Base-by-base conservation (phyloP, 1,140 invertebrate species). In the Brachionus plicatilis region DNA sequence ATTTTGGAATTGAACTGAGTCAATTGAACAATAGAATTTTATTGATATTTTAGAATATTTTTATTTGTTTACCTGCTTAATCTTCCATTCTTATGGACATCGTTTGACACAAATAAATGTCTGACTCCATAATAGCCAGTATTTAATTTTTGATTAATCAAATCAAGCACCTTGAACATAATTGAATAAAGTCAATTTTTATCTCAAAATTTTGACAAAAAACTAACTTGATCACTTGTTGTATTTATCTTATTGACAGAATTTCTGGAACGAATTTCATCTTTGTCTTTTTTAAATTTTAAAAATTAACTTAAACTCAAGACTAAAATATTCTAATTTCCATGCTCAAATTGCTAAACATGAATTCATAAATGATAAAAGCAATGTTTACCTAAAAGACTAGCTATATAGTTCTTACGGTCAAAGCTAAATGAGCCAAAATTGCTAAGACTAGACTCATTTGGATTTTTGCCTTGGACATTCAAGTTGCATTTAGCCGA, bases 51-150 rank as follows among this genome's bases (percentile, higher is more conserved):
- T 37, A 37, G 33, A 37, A 7, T 37, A 14, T 37, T 47, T 29
- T 20, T 27, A n/a, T 68, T 72, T 0, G 24, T n/a, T 20, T 70
- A 83, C 82, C 27, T 83, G 8, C 60, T 43, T 33, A 83, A 41
- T 53, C 53, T 43, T 45, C 82, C 82, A 20, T 2, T 60, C 11
- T 60, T 60, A 33, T 83, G 65, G 9, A 68, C 5, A 45, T 72
- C 68, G 41, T 83, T 83, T 8, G 82, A 29, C 14, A 41, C 17
- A 41, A 83, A 83, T 27, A 83, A 47, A 70, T 83, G 82, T 8
- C 20, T 68, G 1, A 83, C 82, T 7, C 82, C 82, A 72, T 83
- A 56, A 27, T 68, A 47, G 3, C 65, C 82, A 2, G 65, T 83
- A 17, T 72, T 68, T 33, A 83, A 11, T 24, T 68, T 83, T 45